These are phyloP conservation scores for Stramonita haemastoma DNA, from an alignment of 2,888 invertebrate genomes.

Conservation along the genomic window DNA sequence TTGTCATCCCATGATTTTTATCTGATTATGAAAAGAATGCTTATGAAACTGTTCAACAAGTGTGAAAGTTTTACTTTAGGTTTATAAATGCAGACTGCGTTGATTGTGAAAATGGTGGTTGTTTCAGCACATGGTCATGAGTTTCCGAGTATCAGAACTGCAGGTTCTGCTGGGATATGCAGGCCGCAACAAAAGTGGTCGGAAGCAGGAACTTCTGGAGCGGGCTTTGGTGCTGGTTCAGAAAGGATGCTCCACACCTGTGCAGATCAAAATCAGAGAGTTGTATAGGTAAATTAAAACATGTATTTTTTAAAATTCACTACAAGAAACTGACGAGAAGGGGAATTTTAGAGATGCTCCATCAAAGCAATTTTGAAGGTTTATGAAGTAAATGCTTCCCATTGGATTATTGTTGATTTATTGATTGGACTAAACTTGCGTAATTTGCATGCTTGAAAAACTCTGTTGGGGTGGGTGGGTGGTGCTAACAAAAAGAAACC, in stretches of 20 bases:
- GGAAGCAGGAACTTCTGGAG: conserved; percentile 88
- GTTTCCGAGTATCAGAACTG: conserved; percentile 90
- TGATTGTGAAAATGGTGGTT: neutral
- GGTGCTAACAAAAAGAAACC: too few species aligned
- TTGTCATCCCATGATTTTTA: too few species aligned
- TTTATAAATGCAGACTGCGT: neutral
- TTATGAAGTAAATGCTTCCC: too few species aligned
- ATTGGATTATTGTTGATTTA: too few species aligned
- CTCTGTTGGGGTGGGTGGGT: too few species aligned
- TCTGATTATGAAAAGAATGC: too few species aligned
- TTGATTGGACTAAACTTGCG: too few species aligned
- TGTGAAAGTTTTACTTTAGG: neutral
- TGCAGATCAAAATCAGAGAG: conserved; percentile 84
- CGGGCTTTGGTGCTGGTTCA: conserved; percentile 86
- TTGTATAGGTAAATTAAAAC: conserved; percentile 81
- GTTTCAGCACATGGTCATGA: conserved; percentile 80
- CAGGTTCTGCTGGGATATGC: conserved; percentile 89
- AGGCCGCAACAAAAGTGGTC: conserved; percentile 87
- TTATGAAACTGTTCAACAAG: too few species aligned
- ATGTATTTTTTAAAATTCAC: neutral
- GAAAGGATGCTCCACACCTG: conserved; percentile 81
- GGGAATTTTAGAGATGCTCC: too few species aligned
- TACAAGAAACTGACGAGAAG: too few species aligned
- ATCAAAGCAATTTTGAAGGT: too few species aligned
- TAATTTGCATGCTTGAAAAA: too few species aligned